Conservation (phyloP, 2,113 vertebrate species). For the Himantopus leucocephalus region DNA sequence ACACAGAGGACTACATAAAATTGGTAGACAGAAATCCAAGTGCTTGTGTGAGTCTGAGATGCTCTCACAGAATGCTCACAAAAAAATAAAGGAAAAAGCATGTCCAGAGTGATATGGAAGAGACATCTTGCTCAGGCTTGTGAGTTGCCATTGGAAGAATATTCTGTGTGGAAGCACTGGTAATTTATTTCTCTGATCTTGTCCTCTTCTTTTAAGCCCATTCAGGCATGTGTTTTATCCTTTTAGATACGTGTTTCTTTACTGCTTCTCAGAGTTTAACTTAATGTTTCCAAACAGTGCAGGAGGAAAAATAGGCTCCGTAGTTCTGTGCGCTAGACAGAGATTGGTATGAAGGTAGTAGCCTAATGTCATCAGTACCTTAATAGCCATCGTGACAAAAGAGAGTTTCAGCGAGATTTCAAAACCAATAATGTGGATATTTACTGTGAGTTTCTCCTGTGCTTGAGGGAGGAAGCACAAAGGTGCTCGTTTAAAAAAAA, state of each 20-base stretch:
- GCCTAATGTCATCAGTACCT: neutral
- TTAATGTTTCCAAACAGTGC: neutral
- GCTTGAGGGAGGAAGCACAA: neutral
- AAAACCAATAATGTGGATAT: neutral
- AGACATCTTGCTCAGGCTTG: neutral
- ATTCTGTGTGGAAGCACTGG: neutral
- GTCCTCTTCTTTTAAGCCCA: neutral
- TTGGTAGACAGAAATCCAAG: neutral
- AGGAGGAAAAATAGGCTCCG: neutral
- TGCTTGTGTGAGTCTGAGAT: neutral
- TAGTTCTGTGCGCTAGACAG: neutral
- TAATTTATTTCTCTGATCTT: neutral
- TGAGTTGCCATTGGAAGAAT: neutral
- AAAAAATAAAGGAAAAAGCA: neutral
- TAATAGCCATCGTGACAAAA: neutral
- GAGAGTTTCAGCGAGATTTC: neutral
- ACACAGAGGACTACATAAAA: neutral
- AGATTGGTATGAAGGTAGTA: neutral
- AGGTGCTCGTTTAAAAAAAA: neutral
- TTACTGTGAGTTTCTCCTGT: neutral
- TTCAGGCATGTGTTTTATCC: neutral
- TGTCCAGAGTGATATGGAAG: neutral
- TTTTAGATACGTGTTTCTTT: neutral
- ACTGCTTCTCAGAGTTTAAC: neutral
- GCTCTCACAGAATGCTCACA: neutral